phyloP scores from a whole-genome alignment of 2,113 vertebrate genomes.

The Candoia aspera region DNA sequence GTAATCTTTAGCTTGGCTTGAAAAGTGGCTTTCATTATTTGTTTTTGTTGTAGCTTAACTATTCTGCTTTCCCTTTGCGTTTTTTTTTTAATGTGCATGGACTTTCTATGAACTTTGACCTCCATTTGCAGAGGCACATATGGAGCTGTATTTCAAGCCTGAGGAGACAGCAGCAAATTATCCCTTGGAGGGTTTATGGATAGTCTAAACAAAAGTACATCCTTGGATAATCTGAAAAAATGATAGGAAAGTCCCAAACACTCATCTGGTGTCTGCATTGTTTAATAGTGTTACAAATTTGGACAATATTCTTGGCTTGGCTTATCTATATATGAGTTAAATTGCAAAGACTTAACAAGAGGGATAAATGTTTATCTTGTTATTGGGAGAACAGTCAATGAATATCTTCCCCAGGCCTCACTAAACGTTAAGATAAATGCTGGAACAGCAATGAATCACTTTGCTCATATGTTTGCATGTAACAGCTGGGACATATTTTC shows the following conservation, averaged over 20 bases:
- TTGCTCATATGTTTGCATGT: not conserved
- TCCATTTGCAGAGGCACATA: constrained; percentile 53
- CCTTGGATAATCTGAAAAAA: not conserved
- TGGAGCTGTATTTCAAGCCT: constrained; percentile 33
- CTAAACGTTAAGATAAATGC: constrained; percentile 27
- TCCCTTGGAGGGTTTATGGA: constrained; percentile 32
- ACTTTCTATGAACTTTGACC: constrained; percentile 68
- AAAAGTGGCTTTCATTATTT: not conserved
- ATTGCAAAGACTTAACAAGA: constrained; percentile 21
- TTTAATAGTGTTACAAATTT: constrained; percentile 35
- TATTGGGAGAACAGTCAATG: constrained; percentile 35
- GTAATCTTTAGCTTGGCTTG: not conserved
- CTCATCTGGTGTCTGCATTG: constrained; percentile 10
- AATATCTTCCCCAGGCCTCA: constrained; percentile 44
- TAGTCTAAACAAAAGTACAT: constrained; percentile 31
- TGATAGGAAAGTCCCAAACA: not conserved
- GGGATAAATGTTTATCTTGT: constrained; percentile 56
- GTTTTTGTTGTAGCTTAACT: not conserved
- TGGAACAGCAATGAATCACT: not conserved
- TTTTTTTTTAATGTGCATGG: constrained; percentile 45
- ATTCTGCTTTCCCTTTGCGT: constrained; percentile 49
- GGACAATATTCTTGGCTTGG: not conserved
- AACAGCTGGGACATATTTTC: not conserved
- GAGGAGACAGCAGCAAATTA: constrained; percentile 30
- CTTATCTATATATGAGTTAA: constrained; percentile 22